Evolutionary conservation across 2,797 vertebrate species (phyloP).

Genomic region (Scleropages formosus): DNA sequence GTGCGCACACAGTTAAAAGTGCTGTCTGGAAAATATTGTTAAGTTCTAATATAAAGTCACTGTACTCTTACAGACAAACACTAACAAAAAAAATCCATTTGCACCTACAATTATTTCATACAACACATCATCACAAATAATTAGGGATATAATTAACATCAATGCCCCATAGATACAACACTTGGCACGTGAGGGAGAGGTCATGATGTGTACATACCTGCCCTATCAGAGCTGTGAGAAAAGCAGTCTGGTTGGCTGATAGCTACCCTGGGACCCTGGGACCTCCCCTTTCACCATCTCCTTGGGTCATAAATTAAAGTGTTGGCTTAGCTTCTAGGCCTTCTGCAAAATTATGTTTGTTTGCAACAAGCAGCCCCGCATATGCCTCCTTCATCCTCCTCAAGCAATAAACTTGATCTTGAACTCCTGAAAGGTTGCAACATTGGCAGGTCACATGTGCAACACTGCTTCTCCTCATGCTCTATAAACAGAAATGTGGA

Average conservation of each 20-base stretch:
- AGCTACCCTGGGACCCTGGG: constrained; percentile 30
- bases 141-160: constrained; percentile 29
- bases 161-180: constrained; percentile 27
- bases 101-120: constrained; percentile 17
- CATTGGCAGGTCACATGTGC: constrained; percentile 11
- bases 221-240: constrained; percentile 17
- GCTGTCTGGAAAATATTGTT: background rate
- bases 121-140: constrained; percentile 23
- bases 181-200: constrained; percentile 31
- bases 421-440: background rate
- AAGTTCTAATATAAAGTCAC: background rate
- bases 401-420: background rate
- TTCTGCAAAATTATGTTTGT: background rate
- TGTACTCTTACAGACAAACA: background rate
- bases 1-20: background rate
- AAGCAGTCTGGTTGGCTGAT: constrained; percentile 30
- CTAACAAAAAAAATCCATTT: constrained; percentile 12
- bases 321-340: constrained; percentile 1
- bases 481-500: background rate
- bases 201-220: constrained; percentile 1
- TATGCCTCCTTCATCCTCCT: background rate
- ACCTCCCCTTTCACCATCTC: constrained; percentile 17
- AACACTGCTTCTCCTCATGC: background rate
- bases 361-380: background rate
- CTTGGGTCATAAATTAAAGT: constrained; percentile 19